phyloP scores from a whole-genome alignment of 2,888 invertebrate species.

The Amphipyra tragopoginis region DNA sequence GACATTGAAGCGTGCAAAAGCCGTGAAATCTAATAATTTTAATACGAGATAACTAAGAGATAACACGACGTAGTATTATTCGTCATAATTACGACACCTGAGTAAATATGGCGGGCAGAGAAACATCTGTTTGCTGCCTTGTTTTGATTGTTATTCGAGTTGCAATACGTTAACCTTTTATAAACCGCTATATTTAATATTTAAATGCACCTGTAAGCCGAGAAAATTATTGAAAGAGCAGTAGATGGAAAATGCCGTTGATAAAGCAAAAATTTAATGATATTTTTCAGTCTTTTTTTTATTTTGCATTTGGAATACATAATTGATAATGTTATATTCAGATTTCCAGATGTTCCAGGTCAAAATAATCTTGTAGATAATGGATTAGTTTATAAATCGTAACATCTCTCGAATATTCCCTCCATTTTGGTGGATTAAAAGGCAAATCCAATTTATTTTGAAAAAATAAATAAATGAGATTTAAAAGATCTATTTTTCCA shows the following conservation, averaged over 20 bases:
- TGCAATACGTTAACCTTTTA: constrained; percentile 60
- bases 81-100: constrained; percentile 60
- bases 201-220: constrained; percentile 14
- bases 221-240: constrained; percentile 23
- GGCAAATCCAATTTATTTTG: no score
- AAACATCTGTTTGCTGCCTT: constrained; percentile 59
- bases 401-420: no score
- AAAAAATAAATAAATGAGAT: no score
- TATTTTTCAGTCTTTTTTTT: no score
- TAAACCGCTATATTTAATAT: constrained; percentile 27
- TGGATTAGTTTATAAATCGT: no score
- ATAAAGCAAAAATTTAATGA: background rate
- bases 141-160: constrained; percentile 66
- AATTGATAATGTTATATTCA: no score
- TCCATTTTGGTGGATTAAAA: no score
- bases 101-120: constrained; percentile 54
- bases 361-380: no score
- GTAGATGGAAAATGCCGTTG: constrained; percentile 22
- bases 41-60: constrained; percentile 59
- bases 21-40: constrained; percentile 35
- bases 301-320: no score
- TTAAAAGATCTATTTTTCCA: no score
- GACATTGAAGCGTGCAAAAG: constrained; percentile 24
- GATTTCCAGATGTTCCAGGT: no score
- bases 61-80: constrained; percentile 45